phyloP scores from a whole-genome alignment of 2,888 invertebrate species.

The Tetranychus piercei region DNA sequence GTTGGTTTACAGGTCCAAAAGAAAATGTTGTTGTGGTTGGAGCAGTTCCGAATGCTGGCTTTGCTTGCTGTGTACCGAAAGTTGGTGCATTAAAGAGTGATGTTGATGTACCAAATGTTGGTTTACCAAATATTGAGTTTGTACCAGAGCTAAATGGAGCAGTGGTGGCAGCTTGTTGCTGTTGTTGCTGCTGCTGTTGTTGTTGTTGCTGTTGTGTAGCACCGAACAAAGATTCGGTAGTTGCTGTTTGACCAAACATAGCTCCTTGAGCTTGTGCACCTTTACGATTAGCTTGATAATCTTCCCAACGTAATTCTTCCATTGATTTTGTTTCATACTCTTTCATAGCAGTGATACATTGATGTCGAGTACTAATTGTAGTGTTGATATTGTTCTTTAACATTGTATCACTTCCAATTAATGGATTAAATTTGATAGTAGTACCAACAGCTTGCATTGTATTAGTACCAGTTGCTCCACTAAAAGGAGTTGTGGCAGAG shows the following conservation, averaged over 20 bases:
- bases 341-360: constrained; percentile 96
- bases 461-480: constrained; percentile 13
- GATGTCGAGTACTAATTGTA: constrained; percentile 75
- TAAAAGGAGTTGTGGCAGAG: constrained; percentile 14
- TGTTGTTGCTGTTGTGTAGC: background rate
- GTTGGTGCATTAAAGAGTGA: background rate
- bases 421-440: constrained; percentile 63
- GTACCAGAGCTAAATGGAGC: constrained; percentile 1
- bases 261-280: constrained; percentile 25
- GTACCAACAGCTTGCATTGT: constrained; percentile 44
- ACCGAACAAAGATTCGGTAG: background rate
- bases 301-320: constrained; percentile 82
- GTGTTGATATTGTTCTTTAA: constrained; percentile 60
- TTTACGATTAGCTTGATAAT: constrained; percentile 74
- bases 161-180: background rate
- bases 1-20: background rate
- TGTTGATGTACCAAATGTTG: background rate
- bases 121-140: constrained; percentile 16
- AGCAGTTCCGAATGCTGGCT: constrained; percentile 16
- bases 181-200: background rate
- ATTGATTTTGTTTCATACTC: constrained; percentile 85
- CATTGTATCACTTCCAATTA: constrained; percentile 72
- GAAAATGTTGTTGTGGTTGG: constrained; percentile 13
- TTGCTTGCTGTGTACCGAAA: constrained; percentile 18
- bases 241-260: background rate